These are phyloP conservation scores for Calliopsis andreniformis DNA, from an alignment of 1,140 invertebrate genomes.

Conservation along the genomic window DNA sequence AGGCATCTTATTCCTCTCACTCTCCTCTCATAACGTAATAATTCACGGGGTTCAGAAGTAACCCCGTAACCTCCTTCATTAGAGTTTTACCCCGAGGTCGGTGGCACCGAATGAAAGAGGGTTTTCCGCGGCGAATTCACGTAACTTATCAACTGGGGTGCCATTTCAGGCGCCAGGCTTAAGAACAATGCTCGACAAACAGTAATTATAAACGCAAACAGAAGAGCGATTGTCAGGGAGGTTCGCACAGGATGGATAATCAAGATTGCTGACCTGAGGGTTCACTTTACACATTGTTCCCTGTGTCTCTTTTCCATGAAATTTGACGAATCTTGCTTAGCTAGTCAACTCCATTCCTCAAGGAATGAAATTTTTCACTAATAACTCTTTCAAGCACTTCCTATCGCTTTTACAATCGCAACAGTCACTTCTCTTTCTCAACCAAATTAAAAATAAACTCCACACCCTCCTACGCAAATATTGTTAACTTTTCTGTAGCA, in stretches of 20 bases:
- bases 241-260: constrained; percentile 34
- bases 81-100: constrained; percentile 31
- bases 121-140: constrained; percentile 13
- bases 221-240: constrained; percentile 37
- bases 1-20: background rate
- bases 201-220: constrained; percentile 47
- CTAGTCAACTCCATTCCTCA: background rate
- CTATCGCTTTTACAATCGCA: no score
- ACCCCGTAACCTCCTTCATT: constrained; percentile 40
- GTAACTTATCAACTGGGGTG: constrained; percentile 50
- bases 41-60: constrained; percentile 13
- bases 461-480: background rate
- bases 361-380: no score
- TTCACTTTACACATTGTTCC: background rate
- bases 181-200: constrained; percentile 49
- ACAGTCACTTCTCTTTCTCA: no score
- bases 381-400: no score
- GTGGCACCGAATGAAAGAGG: background rate
- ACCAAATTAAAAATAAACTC: background rate
- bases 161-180: constrained; percentile 25
- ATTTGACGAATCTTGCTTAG: background rate
- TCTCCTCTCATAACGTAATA: constrained; percentile 3
- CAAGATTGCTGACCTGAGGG: constrained; percentile 22
- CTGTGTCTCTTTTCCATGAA: background rate
- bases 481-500: background rate